Evolutionary conservation across 2,888 invertebrate species (phyloP), one percentile per base, ranked within the genome.

Genomic region (Brachynemurus nebulosus): DNA sequence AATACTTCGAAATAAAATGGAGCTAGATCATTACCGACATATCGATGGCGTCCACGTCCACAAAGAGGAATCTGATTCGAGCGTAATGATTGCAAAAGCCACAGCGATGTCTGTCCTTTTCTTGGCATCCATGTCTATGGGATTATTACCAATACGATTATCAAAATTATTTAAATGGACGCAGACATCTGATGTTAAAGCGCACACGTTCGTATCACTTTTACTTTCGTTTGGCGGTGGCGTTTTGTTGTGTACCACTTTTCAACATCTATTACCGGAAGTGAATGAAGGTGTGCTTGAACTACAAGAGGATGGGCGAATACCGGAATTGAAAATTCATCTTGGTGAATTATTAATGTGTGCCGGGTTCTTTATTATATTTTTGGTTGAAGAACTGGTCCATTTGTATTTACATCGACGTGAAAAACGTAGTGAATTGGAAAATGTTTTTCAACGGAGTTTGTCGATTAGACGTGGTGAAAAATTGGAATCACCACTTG

Each of bases 221-320:
- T 61, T 85, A 18, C 65, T 88, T 17, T 79, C 83, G n/a, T 80
- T 86, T 51, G 88, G 86, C 12, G 88, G 86, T n/a, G 88, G 88
- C 8, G 86, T 88, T 1, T 65, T 89, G 14, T 64, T 89, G 30
- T 78, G 80, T 49, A 88, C 88, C 2, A 86, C 86, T 4, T 86
- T 89, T 57, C 63, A 86, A 51, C 88, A 89, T 56, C 66, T 89
- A 54, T 65, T 86, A 44, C 88, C 88, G 1, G 88, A 88, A 66
- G 80, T 88, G 0, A 65, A 74, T 8, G 80, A 86, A 54, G 73
- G 73, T 45, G 71, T 86, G 8, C 66, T 72, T n/a, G 61, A 69
- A 40, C 64, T 84, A 47, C 71, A 76, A 53, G 67, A 56, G 3
- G 48, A 53, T 1, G 70, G 65, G 1, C 45, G 53, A 16, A 57